phyloP scores from a whole-genome alignment of 1,140 invertebrate genomes.

The Ostrea denselamellosa region DNA sequence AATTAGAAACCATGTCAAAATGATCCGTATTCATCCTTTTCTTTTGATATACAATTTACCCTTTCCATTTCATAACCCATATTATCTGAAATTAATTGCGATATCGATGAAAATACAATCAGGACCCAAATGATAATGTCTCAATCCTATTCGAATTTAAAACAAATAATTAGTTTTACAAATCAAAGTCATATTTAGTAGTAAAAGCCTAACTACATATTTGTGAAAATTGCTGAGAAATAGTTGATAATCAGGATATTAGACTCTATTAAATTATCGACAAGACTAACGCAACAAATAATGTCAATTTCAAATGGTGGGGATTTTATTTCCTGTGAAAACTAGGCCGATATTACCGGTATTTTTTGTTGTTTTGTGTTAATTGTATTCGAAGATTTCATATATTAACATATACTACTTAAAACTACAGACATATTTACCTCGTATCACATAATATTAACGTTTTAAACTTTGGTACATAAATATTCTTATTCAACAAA shows the following conservation, averaged over 20 bases:
- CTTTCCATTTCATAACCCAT: constrained; percentile 30
- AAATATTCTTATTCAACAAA: too few relatives aligned
- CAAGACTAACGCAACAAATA: not conserved
- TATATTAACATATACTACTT: too few relatives aligned
- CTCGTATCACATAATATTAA: too few relatives aligned
- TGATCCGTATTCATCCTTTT: constrained; percentile 13
- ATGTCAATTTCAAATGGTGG: not conserved
- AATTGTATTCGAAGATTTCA: too few relatives aligned
- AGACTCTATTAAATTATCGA: not conserved
- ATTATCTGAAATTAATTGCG: constrained; percentile 38
- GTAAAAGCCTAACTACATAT: not conserved
- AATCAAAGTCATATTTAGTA: not conserved
- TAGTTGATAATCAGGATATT: not conserved
- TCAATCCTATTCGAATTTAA: constrained; percentile 32
- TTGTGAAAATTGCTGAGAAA: not conserved
- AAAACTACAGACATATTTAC: too few relatives aligned
- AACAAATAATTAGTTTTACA: constrained; percentile 20
- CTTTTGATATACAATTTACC: constrained; percentile 36
- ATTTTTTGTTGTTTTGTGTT: not conserved
- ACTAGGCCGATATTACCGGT: not conserved
- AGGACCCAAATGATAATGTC: constrained; percentile 11
- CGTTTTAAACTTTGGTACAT: too few relatives aligned
- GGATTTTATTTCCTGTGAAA: not conserved
- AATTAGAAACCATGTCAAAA: constrained; percentile 16
- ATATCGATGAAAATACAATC: constrained; percentile 18